These are phyloP conservation scores for Beris morrisii DNA, from an alignment of 2,888 invertebrate genomes.

Conservation along the genomic window DNA sequence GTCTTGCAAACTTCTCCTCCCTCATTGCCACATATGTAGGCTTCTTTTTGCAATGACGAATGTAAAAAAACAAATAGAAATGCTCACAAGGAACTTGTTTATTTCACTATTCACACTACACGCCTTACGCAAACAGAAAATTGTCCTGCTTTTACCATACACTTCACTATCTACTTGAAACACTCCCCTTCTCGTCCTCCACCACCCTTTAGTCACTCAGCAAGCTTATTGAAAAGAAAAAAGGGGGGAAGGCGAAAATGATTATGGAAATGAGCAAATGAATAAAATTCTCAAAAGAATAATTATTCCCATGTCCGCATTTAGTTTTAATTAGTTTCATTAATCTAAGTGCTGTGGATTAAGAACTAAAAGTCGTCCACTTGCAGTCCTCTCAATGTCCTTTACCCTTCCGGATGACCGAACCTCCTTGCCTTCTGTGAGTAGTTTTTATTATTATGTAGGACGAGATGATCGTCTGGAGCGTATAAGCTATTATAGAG, in stretches of 20 bases:
- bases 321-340: slow-evolving; percentile 43
- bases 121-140: no score
- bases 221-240: no score
- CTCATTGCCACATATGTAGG: no score
- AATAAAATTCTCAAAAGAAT: slow-evolving; percentile 36
- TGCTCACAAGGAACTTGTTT: no score
- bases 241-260: neutral
- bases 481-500: neutral
- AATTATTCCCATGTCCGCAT: slow-evolving; percentile 40
- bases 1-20: no score
- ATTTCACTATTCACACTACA: no score
- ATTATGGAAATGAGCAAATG: slow-evolving; percentile 27
- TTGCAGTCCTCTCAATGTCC: neutral
- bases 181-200: no score
- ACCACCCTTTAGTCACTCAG: no score
- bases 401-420: neutral
- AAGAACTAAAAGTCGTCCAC: slow-evolving; percentile 28
- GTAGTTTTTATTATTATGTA: neutral
- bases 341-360: slow-evolving; percentile 42
- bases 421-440: neutral
- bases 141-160: no score
- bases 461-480: neutral
- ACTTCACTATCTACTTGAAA: no score
- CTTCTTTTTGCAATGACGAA: no score
- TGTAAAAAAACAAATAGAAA: no score